phyloP scores from a whole-genome alignment of 2,113 vertebrate genomes.

The Gobius niger region DNA sequence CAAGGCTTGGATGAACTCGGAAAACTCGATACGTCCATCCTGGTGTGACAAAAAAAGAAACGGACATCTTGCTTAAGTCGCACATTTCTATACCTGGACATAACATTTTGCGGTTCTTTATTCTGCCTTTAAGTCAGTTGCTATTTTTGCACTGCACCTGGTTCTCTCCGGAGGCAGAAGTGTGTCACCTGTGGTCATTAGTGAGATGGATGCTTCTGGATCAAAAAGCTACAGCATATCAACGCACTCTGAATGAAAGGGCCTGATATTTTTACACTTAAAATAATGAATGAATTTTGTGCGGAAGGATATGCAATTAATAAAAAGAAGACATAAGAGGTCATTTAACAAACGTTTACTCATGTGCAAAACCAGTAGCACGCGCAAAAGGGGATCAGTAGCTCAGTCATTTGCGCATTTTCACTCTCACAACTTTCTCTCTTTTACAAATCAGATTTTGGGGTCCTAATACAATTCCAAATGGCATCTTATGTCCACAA shows the following conservation, averaged over 20 bases:
- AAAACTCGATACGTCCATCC: constrained; percentile 97
- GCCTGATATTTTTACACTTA: constrained; percentile 12
- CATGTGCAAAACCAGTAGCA: too few relatives aligned
- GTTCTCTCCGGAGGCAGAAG: constrained; percentile 59
- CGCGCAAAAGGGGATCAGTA: too few relatives aligned
- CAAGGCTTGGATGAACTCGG: constrained; percentile 97
- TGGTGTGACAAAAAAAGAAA: constrained; percentile 50
- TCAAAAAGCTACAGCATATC: constrained; percentile 42
- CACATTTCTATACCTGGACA: constrained; percentile 26
- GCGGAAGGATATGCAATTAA: too few relatives aligned
- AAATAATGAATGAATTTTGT: constrained; percentile 17
- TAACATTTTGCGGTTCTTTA: constrained; percentile 30
- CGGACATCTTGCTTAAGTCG: constrained; percentile 23
- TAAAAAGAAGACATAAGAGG: too few relatives aligned
- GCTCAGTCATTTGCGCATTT: too few relatives aligned
- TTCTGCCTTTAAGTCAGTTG: constrained; percentile 44
- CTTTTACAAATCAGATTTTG: too few relatives aligned
- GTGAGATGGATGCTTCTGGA: constrained; percentile 56
- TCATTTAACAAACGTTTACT: too few relatives aligned
- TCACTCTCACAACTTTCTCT: too few relatives aligned
- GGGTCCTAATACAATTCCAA: too few relatives aligned
- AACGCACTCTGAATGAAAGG: constrained; percentile 11
- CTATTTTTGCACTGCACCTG: constrained; percentile 72
- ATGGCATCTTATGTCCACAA: too few relatives aligned
- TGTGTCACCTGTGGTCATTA: constrained; percentile 68